Conservation (phyloP, 2,113 vertebrate species). For the Herpailurus yagouaroundi region DNA sequence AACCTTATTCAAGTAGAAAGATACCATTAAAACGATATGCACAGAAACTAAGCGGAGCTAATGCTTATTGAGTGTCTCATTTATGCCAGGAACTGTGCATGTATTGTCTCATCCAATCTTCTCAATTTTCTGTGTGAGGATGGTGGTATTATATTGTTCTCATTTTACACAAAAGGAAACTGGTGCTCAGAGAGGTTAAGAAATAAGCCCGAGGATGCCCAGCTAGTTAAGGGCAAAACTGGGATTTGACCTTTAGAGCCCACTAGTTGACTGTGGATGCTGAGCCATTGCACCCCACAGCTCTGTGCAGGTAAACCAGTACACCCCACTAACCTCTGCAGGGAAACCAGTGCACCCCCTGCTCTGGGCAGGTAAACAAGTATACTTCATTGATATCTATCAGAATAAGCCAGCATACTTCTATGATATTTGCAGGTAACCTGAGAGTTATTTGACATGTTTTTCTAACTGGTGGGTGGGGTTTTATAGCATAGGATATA, state of each 20-base stretch:
- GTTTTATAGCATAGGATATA: neutral
- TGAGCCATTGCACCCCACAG: neutral
- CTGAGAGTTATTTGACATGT: neutral
- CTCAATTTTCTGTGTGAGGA: neutral
- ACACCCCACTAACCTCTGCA: neutral
- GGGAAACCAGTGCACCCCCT: neutral
- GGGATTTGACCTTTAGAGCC: neutral
- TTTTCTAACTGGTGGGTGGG: neutral
- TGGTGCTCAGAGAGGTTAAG: conserved; percentile 21
- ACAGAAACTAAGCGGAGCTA: neutral
- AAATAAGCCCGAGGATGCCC: neutral
- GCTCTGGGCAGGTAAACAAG: neutral
- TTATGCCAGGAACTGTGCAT: neutral
- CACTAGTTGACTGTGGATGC: neutral
- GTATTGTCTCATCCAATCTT: neutral
- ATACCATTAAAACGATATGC: neutral
- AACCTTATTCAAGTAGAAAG: neutral
- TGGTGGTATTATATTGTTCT: conserved; percentile 12
- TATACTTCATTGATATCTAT: neutral
- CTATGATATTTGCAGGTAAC: neutral
- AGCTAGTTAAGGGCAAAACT: neutral
- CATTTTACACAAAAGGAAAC: neutral
- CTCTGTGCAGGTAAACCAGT: neutral
- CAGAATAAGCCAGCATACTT: neutral
- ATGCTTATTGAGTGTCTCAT: neutral